These are phyloP conservation scores for Cettia cetti DNA, from an alignment of 2,113 vertebrate species.

Conservation along the genomic window DNA sequence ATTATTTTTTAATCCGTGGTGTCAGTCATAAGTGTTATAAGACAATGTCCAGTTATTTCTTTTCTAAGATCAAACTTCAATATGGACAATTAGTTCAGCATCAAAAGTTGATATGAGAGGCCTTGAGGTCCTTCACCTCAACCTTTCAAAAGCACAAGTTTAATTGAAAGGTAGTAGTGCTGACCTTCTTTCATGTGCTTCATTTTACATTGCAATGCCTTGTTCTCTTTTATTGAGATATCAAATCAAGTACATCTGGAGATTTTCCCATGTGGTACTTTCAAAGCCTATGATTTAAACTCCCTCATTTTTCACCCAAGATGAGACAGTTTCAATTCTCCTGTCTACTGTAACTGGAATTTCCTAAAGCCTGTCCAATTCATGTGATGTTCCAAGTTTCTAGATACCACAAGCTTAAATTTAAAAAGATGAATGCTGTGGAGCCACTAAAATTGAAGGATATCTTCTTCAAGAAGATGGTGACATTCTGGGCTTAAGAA, in stretches of 20 bases:
- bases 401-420: not conserved
- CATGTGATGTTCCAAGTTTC: not conserved
- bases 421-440: not conserved
- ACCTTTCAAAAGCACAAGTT: conserved; percentile 29
- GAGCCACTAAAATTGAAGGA: not conserved
- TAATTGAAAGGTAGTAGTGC: conserved; percentile 50
- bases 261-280: conserved; percentile 31
- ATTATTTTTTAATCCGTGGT: not conserved
- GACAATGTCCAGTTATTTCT: not conserved
- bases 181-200: conserved; percentile 28
- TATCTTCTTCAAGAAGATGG: not conserved
- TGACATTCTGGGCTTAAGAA: not conserved
- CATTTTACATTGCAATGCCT: conserved; percentile 25
- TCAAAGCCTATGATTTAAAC: conserved; percentile 12
- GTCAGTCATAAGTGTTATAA: not conserved
- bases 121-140: conserved; percentile 36
- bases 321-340: not conserved
- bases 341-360: conserved; percentile 14
- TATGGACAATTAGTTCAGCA: not conserved
- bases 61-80: not conserved
- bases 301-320: conserved; percentile 42
- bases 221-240: conserved; percentile 38
- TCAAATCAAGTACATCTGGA: conserved; percentile 19
- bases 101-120: not conserved
- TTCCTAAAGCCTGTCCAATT: conserved; percentile 31